Base-by-base conservation (phyloP, 2,888 invertebrate species). In the Acrocera orbiculus region DNA sequence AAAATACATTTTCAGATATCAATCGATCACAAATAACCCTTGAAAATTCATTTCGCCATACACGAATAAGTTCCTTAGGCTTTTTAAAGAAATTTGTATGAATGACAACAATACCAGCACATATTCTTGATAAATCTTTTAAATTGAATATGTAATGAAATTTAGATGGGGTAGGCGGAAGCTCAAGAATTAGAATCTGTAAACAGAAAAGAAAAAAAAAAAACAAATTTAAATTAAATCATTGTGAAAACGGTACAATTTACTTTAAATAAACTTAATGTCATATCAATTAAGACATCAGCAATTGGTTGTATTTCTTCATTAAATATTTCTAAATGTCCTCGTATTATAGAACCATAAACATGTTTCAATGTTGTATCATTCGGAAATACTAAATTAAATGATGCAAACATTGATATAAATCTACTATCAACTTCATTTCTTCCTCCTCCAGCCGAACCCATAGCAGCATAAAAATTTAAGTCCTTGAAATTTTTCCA, bases 91-190 rank as follows among this genome's bases (percentile, higher is more conserved):
- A 69, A 41, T 66, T 69, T 0, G 82, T 75, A 25, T 73, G 70
- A 8, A 81, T 82, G 39, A 80, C 71, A 35, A 80, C 72, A 52
- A 92, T 55, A 2, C 92, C 90, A 10, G 77, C 77, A 44, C 73
- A 76, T 40, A 92, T 73, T 36, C 87, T 70, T 1, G 89, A 89
- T 44, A 92, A 59, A 62, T 92, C 92, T 28, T 89, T 71, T 57
- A 92, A 69, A 61, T 90, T 90, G 64, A 90, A 92, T 44, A 89
- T 82, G 61, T 92, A 92, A 63, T 92, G 90, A 62, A 92, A 92
- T 58, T 86, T 89, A 5, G 80, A 77, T 0, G 92, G 92, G 0
- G 89, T 92, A 2, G 90, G 87, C 1, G 89, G 85, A 34, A 92
- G 62, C 40, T 85, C 79, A 14, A 67, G 64, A 39, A 80, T 72